Evolutionary conservation across 1,140 invertebrate species (phyloP), one percentile per base, ranked within the genome.

Genomic region (Pemphigus obesinymphae): DNA sequence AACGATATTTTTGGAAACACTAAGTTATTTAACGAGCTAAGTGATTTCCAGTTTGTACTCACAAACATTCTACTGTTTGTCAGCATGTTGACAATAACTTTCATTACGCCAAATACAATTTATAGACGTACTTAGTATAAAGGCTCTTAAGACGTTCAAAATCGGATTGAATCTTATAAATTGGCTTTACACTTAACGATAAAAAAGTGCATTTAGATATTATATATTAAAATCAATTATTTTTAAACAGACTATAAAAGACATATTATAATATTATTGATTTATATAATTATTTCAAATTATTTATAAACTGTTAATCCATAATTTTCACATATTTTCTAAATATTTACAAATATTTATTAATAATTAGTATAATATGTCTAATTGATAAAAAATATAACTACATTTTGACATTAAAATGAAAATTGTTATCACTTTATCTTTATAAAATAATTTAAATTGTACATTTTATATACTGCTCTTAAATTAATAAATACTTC

Each of bases 51-150:
- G 53, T 58, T 58, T 58, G 11, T 58, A 29, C 23, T 58, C 23
- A 29, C 53, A 58, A 58, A 58, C 53, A 58, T 26, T 50, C 20
- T 20, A 8, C 37, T 13, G 31, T 70, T 43, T 43, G 37, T 70
- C 66, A 70, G 23, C 66, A 43, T 43, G 37, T 43, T 43, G 37
- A 70, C 66, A 70, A 43, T 70, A 70, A 70, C 66, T 43, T 70
- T 70, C 66, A 37, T 70, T 70, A 70, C 66, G n/a, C 66, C 37
- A 70, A 70, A 70, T 43, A 43, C 37, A 70, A 70, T 70, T 70
- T 70, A 70, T 70, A 70, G 37, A 43, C 37, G 37, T 43, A 43
- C 66, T 43, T 70, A 43, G 37, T 26, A 26, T 43, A 70, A 70
- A 70, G 29, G 31, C 61, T 66, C 20, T 37, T 37, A 66, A 66